A percentile compares a stretch with the other conserved stretches of the same genome.
Evolutionary conservation across 2,888 invertebrate species (phyloP).

Genomic region (Ecdyonurus torrentis): DNA sequence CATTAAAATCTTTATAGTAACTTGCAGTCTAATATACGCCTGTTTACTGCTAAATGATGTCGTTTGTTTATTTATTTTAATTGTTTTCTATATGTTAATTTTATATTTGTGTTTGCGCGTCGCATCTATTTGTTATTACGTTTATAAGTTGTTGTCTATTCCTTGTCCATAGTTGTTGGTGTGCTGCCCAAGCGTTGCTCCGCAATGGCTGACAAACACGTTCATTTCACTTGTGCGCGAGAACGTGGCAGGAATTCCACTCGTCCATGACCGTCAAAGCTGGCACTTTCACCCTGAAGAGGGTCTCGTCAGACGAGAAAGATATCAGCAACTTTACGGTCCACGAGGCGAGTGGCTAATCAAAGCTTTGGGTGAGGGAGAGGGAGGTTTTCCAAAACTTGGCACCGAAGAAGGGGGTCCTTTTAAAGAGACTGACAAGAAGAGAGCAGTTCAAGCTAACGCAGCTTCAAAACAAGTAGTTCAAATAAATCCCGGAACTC

Average conservation of each 20-base stretch:
- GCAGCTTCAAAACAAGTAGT: neutral
- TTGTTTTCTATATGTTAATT: too few species aligned
- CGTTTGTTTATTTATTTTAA: too few species aligned
- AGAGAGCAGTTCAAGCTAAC: too few species aligned
- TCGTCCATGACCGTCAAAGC: conserved; percentile 3
- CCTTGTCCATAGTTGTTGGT: neutral
- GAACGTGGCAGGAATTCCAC: conserved; percentile 5
- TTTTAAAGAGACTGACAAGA: too few species aligned
- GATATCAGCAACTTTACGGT: conserved; percentile 2
- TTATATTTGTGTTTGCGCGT: too few species aligned
- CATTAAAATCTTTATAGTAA: too few species aligned
- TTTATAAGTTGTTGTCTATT: too few species aligned
- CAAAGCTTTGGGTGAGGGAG: conserved; percentile 1
- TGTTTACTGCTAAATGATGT: too few species aligned
- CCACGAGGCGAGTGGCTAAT: conserved; percentile 1
- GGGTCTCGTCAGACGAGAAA: conserved; percentile 1
- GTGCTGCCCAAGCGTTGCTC: neutral
- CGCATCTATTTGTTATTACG: too few species aligned
- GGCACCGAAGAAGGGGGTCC: too few species aligned
- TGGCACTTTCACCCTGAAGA: conserved; percentile 8
- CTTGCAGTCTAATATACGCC: too few species aligned
- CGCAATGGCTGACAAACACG: neutral
- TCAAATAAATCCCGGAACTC: too few species aligned
- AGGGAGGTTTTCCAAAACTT: neutral
- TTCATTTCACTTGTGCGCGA: conserved; percentile 1